These are phyloP conservation scores for Xerus rutilus DNA, from an alignment of 2,797 vertebrate species.

Conservation along the genomic window DNA sequence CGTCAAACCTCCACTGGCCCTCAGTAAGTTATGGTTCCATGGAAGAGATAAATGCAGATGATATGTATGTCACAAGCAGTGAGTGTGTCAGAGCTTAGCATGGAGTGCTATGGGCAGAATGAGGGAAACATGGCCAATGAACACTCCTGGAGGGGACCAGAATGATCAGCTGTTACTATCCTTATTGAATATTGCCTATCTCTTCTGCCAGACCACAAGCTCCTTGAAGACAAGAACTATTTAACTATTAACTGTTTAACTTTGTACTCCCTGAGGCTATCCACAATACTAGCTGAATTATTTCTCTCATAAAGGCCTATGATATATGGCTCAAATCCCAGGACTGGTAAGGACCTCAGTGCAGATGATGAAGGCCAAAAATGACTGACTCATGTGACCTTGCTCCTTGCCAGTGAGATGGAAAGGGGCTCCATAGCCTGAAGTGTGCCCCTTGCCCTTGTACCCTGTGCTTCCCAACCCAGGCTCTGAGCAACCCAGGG, in stretches of 20 bases:
- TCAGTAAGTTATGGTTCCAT: not conserved
- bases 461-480: not conserved
- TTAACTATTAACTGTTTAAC: not conserved
- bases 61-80: not conserved
- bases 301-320: not conserved
- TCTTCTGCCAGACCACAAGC: not conserved
- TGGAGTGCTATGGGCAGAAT: not conserved
- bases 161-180: not conserved
- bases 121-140: not conserved
- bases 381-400: not conserved
- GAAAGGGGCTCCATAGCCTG: not conserved
- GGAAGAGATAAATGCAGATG: not conserved
- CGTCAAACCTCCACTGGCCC: not conserved
- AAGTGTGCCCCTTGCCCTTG: not conserved
- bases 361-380: not conserved
- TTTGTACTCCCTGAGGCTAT: not conserved
- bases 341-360: not conserved
- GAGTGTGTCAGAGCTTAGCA: not conserved
- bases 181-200: not conserved
- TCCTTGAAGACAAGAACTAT: not conserved
- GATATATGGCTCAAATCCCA: not conserved
- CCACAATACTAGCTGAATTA: not conserved
- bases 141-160: not conserved
- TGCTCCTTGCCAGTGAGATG: fast-evolving
- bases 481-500: not conserved